phyloP scores from a whole-genome alignment of 30 jellyfish, hydroid and myxozoan species.

The Aurelia aurita region DNA sequence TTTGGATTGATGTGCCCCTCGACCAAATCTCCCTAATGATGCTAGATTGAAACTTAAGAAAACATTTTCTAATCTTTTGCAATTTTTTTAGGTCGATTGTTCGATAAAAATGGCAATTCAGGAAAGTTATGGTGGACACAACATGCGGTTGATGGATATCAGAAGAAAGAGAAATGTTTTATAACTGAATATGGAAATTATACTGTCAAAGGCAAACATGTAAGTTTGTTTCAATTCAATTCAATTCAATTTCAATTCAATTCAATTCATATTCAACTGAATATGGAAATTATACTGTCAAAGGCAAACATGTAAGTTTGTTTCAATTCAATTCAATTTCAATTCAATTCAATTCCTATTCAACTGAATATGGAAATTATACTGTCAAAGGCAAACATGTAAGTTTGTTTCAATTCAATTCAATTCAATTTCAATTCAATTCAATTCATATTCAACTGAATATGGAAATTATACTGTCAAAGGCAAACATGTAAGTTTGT shows the following conservation, averaged over 20 bases:
- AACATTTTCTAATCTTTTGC: background rate
- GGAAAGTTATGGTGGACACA: slow-evolving; percentile 84
- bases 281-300: slow-evolving; percentile 35
- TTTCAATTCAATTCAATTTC: no score
- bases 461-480: slow-evolving; percentile 34
- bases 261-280: no score
- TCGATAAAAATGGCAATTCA: slow-evolving; percentile 76
- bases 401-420: no score
- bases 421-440: no score
- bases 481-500: no score
- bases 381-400: slow-evolving; percentile 67
- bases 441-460: no score
- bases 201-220: slow-evolving; percentile 63
- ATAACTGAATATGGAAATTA: slow-evolving; percentile 66
- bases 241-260: no score
- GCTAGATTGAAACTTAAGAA: background rate
- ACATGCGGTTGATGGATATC: slow-evolving; percentile 50
- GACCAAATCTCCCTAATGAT: no score
- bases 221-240: no score
- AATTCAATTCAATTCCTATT: no score
- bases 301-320: no score
- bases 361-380: slow-evolving; percentile 60
- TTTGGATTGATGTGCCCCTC: no score
- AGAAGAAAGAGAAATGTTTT: slow-evolving; percentile 61
- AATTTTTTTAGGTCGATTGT: slow-evolving; percentile 64